Conservation (phyloP, 1,140 invertebrate species). For the Lysiphlebus fabarum region DNA sequence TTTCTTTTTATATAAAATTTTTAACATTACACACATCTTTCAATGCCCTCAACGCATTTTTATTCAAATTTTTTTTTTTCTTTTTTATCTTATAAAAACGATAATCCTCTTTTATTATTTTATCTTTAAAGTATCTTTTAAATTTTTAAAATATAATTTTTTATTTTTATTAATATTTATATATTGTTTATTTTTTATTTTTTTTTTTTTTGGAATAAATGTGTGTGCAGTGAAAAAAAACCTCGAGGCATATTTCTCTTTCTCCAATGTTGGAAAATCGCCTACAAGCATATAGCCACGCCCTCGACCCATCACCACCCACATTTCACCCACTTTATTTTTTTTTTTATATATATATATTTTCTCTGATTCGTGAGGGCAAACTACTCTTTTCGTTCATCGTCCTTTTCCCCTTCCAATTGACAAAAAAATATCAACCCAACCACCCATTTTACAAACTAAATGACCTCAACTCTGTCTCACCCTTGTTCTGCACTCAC, state of each 20-base stretch:
- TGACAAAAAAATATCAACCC: background rate
- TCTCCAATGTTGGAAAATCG: slow-evolving; percentile 24
- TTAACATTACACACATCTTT: no score
- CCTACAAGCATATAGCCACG: slow-evolving; percentile 17
- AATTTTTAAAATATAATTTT: no score
- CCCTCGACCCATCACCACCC: slow-evolving; percentile 17
- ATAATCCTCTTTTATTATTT: no score
- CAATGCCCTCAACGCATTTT: no score
- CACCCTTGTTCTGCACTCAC: slow-evolving; percentile 23
- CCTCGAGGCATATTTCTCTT: slow-evolving; percentile 4
- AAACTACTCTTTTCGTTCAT: slow-evolving; percentile 23
- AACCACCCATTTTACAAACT: slow-evolving; percentile 5
- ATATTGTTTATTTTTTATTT: slow-evolving; percentile 10
- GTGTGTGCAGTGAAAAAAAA: no score
- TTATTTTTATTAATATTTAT: background rate
- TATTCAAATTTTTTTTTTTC: background rate
- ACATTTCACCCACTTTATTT: slow-evolving; percentile 6
- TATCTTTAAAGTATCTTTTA: no score
- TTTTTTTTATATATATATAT: slow-evolving; percentile 1
- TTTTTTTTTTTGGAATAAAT: background rate
- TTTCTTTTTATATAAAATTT: background rate
- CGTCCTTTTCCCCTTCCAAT: slow-evolving; percentile 9
- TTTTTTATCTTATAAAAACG: background rate
- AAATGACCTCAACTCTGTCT: slow-evolving; percentile 24
- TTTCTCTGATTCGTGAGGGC: background rate